Evolutionary conservation across 2,113 vertebrate genomes (phyloP).

Genomic region (Oreochromis tanganicae): DNA sequence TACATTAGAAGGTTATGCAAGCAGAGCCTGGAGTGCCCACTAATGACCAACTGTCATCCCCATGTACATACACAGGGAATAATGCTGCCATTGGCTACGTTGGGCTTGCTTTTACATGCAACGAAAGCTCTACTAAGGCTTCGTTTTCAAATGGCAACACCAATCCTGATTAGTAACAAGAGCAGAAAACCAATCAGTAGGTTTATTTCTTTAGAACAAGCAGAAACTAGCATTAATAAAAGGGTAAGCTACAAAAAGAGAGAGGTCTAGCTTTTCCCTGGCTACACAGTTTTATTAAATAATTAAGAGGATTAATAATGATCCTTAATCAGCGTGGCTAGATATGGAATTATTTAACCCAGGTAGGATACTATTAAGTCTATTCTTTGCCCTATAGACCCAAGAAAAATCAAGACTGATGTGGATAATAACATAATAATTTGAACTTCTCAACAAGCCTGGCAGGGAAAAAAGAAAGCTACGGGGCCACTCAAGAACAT

Average conservation of each 20-base stretch:
- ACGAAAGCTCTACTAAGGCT: neutral
- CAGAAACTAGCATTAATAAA: neutral
- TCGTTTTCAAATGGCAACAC: neutral
- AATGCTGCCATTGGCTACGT: neutral
- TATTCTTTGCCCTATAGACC: neutral
- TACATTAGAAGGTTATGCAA: neutral
- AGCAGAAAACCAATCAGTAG: neutral
- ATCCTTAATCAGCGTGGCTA: neutral
- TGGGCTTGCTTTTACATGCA: neutral
- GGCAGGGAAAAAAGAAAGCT: neutral
- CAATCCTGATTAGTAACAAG: neutral
- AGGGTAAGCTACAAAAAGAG: neutral
- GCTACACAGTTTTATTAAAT: neutral
- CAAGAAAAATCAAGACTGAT: neutral
- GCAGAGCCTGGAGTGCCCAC: neutral
- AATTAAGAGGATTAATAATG: neutral
- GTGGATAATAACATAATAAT: neutral
- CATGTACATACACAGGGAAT: neutral
- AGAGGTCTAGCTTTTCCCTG: neutral
- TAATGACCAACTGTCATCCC: neutral
- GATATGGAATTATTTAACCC: neutral
- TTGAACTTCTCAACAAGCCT: neutral
- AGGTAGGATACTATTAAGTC: neutral
- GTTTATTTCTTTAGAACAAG: neutral
- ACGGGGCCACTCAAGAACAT: neutral